Evolutionary conservation across 2,797 vertebrate genomes (phyloP).

Genomic region (Takifugu ocellatus): DNA sequence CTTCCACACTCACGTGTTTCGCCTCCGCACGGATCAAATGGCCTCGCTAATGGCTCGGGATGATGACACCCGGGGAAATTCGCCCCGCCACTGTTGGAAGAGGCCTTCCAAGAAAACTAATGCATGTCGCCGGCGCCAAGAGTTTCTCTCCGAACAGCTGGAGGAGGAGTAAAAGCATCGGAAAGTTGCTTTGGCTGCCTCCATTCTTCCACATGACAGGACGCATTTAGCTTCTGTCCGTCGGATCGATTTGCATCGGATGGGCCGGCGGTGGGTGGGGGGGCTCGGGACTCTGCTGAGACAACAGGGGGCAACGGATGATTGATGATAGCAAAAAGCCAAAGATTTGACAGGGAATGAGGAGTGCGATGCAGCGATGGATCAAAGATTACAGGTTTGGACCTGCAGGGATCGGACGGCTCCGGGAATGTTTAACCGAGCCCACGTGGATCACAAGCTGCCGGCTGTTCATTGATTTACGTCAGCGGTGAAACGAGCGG

Average conservation of each 20-base stretch:
- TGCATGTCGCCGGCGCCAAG: conserved; percentile 13
- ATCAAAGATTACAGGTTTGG: conserved; percentile 53
- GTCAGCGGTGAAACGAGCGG: conserved; percentile 33
- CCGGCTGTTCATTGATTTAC: conserved; percentile 51
- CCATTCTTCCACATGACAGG: conserved; percentile 24
- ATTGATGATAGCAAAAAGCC: conserved; percentile 55
- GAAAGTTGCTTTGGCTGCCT: not conserved
- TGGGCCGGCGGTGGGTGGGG: conserved; percentile 18
- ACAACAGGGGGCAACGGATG: conserved; percentile 41
- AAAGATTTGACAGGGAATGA: conserved; percentile 40
- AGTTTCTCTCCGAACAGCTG: conserved; percentile 9
- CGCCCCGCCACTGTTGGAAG: conserved; percentile 16
- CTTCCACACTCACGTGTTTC: conserved; percentile 29
- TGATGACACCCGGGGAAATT: conserved; percentile 60
- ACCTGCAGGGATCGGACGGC: conserved; percentile 22
- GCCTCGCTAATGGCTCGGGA: conserved; percentile 52
- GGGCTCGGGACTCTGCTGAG: conserved; percentile 17
- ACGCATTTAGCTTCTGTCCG: conserved; percentile 27
- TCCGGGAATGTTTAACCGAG: conserved; percentile 25
- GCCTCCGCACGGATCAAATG: conserved; percentile 55
- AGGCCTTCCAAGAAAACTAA: conserved; percentile 22
- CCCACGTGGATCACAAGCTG: conserved; percentile 23
- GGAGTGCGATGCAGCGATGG: conserved; percentile 44
- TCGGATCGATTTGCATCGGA: conserved; percentile 32
- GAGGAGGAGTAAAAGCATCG: not conserved